Conservation (phyloP, 2,888 invertebrate species). For the Conistra vaccinii region DNA sequence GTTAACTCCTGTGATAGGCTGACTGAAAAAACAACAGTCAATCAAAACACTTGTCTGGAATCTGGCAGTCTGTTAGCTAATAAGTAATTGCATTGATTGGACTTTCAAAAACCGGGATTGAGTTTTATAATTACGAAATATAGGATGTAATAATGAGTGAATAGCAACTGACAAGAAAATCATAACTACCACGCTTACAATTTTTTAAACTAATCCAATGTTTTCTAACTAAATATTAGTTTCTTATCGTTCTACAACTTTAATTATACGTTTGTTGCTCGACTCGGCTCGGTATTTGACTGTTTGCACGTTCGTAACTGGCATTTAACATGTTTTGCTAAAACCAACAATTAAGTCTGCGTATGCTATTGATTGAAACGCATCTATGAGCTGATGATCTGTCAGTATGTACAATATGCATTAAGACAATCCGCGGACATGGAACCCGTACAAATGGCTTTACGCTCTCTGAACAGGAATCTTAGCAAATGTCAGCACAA, state of each 20-base stretch:
- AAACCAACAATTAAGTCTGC: conserved; percentile 11
- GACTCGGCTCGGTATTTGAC: neutral
- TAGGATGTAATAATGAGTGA: neutral
- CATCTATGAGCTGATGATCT: conserved; percentile 31
- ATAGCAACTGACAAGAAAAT: neutral
- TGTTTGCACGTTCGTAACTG: conserved; percentile 4
- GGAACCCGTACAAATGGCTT: conserved; percentile 55
- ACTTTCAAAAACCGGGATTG: conserved; percentile 1
- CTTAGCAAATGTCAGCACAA: conserved; percentile 28
- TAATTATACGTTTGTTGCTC: conserved; percentile 6
- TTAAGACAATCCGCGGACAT: conserved; percentile 42
- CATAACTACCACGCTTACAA: neutral
- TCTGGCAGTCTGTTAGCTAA: conserved; percentile 7
- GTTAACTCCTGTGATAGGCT: neutral
- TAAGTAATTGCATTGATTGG: neutral
- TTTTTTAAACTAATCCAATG: neutral
- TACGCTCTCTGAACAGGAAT: conserved; percentile 84
- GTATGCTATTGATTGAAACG: conserved; percentile 13
- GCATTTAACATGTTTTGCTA: neutral
- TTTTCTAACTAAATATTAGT: neutral
- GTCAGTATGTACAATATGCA: neutral
- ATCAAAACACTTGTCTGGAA: conserved; percentile 2
- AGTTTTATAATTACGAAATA: conserved; percentile 5
- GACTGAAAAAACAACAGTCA: neutral
- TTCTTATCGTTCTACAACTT: conserved; percentile 17